Base-by-base conservation (phyloP, 2,113 vertebrate genomes). In the Labeo rohita region DNA sequence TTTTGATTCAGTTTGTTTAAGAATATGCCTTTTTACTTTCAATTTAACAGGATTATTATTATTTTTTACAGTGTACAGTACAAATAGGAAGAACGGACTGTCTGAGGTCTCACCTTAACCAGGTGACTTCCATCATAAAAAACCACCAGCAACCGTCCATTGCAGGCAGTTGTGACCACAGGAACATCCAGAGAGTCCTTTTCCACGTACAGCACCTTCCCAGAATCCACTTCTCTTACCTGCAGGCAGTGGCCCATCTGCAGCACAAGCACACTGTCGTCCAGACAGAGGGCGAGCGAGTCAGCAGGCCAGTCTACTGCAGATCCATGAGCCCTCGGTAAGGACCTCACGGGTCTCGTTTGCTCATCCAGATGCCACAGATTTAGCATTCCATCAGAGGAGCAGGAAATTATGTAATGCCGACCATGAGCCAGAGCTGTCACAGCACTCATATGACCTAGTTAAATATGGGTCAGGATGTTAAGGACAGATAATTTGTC, bases 191-290 rank as follows among this genome's bases (percentile, higher is more conserved):
- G 59, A 47, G 90, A 93, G 18, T 89, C 89, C 11, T 3, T 88
- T 50, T 91, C 90, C 18, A 83, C 78, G 66, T 91, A 93, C 23
- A 95, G 80, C 78, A 93, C 87, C 84, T 61, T 93, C 28, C 90
- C 91, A 9, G 91, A 89, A 36, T 90, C 86, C 82, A 94, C 87
- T 52, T 94, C 93, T 91, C 92, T 93, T 73, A 95, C 90, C 89
- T 93, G 92, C 36, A 95, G 88, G 15, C 77, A 87, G 78, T 91
- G 90, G 13, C 90, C 90, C 88, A 92, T 89, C 54, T 91, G 85
- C 50, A 95, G 18, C n/a, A 92, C 93, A 16, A 93, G 90, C 85
- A 95, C 79, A 16, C 43, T 90, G 74, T 95, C 93, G 12, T 93
- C 88, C 87, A 93, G 87, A 70, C 92, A 92, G 6, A 94, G 87